Evolutionary conservation across 2,797 vertebrate species (phyloP), one percentile per base, ranked within the genome.

Genomic region (Pangasius larnaudii): DNA sequence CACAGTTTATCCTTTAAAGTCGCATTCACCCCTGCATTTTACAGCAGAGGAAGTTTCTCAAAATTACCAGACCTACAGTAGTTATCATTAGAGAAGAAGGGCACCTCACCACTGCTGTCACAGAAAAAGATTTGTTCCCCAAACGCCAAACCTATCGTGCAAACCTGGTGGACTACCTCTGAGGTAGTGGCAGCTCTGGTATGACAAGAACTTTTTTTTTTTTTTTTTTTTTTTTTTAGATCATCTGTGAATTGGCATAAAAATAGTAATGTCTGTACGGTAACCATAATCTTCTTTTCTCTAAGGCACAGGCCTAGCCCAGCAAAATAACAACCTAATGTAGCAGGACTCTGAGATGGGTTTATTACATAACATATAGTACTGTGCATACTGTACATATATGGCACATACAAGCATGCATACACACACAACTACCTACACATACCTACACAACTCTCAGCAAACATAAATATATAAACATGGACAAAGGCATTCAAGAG

Each of bases 131-230:
- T 61, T 82, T 81, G 77, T 18, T 82, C 39, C 19, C 36, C 46
- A 78, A 88, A 85, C 87, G 87, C 85, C 33, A 42, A 61, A 83
- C 51, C 27, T 87, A 27, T 81, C 36, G 14, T 46, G 63, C 77
- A 81, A 87, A n/a, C 53, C 65, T 78, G 67, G 85, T 90, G 69
- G 82, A 86, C 86, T 65, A 78, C 83, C 85, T 91, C 72, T 8
- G n/a, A 85, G 89, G 86, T 90, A 85, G 87, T 88, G 86, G 87
- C 89, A 91, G 87, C 88, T 49, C 71, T 84, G 63, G 84, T 89
- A 91, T 91, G 92, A 95, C 91, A 93, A 91, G 78, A 93, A 71
- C 90, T 94, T 93, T 11, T 39, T 36, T 63, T 27, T 24, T 24
- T 24, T 8, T 61, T 61, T 61, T 80, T 81, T 27, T 93, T 93